Evolutionary conservation across 2,113 vertebrate genomes (phyloP).

Genomic region (Phocoena phocoena): DNA sequence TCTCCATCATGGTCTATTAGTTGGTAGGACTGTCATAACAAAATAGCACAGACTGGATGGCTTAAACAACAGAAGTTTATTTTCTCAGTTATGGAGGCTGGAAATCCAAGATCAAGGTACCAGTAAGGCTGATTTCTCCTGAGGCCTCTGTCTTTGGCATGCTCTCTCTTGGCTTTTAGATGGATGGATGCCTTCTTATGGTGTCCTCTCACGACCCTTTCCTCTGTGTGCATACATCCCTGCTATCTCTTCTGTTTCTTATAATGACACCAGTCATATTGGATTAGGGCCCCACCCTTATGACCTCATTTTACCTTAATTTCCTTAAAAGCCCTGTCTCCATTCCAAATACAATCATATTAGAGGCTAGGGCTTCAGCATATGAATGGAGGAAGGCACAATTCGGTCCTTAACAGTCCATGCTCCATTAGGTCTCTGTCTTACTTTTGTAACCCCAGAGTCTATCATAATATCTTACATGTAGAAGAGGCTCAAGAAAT

Average conservation of each 20-base stretch:
- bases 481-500: neutral
- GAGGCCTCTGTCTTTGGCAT: neutral
- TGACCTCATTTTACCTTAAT: neutral
- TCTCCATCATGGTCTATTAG: neutral
- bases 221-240: neutral
- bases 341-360: neutral
- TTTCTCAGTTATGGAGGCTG: neutral
- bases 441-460: neutral
- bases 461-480: neutral
- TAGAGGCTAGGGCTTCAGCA: neutral
- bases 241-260: neutral
- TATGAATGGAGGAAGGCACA: neutral
- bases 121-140: neutral
- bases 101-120: neutral
- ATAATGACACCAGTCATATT: neutral
- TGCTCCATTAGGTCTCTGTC: neutral
- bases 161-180: neutral
- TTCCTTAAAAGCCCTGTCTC: neutral
- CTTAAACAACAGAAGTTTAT: neutral
- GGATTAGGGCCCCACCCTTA: neutral
- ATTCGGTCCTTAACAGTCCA: neutral
- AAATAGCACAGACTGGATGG: neutral
- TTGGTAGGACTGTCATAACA: neutral
- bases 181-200: neutral
- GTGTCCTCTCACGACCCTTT: neutral